Conservation (phyloP, 2,113 vertebrate genomes). For the Mormyrus lacerda region DNA sequence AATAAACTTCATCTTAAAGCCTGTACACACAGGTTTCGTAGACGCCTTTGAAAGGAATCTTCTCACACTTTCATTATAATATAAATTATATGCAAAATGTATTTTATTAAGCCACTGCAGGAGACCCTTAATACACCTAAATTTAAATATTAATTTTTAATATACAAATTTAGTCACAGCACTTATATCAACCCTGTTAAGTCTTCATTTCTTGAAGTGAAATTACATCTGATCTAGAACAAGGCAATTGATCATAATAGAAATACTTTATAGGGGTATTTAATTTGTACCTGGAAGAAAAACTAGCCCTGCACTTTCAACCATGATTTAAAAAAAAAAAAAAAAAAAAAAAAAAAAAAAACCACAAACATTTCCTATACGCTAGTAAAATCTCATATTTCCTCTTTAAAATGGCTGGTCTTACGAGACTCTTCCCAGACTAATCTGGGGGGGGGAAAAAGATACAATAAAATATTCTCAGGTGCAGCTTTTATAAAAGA, state of each 20-base stretch:
- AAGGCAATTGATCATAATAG: slow-evolving; percentile 46
- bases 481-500: neutral
- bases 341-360: slow-evolving; percentile 10
- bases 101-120: slow-evolving; percentile 36
- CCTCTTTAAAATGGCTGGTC: neutral
- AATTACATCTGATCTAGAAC: slow-evolving; percentile 25
- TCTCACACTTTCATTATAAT: neutral
- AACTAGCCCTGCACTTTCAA: slow-evolving; percentile 44
- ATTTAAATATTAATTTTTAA: slow-evolving; percentile 54
- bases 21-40: slow-evolving; percentile 17
- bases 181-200: slow-evolving; percentile 52
- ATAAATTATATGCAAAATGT: slow-evolving; percentile 19
- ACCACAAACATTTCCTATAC: slow-evolving; percentile 13
- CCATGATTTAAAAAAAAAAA: slow-evolving; percentile 10
- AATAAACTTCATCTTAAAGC: slow-evolving; percentile 14
- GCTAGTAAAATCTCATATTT: neutral
- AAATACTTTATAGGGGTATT: slow-evolving; percentile 55
- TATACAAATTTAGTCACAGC: slow-evolving; percentile 47
- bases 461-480: slow-evolving; percentile 19
- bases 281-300: slow-evolving; percentile 40
- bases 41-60: slow-evolving; percentile 3
- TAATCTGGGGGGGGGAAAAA: slow-evolving; percentile 45
- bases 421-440: slow-evolving; percentile 27
- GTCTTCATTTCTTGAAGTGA: slow-evolving; percentile 36
- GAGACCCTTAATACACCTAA: slow-evolving; percentile 34